Evolutionary conservation across 2,797 vertebrate genomes (phyloP).

Genomic region (Ptychadena robeensis): DNA sequence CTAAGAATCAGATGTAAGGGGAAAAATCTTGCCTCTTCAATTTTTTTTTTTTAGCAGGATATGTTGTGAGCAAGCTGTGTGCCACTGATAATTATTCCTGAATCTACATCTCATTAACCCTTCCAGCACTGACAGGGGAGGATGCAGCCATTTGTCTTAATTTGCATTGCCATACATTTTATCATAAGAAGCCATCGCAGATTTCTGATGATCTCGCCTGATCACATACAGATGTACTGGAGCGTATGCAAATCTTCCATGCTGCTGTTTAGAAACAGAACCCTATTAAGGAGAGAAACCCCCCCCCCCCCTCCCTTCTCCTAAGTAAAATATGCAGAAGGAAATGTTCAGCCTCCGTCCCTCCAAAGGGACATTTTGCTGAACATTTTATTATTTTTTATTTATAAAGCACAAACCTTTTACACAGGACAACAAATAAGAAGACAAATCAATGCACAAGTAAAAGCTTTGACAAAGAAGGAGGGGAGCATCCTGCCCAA

Average conservation of each 20-base stretch:
- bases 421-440: too few relatives aligned
- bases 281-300: slow-evolving; percentile 24
- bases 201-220: slow-evolving; percentile 38
- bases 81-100: slow-evolving; percentile 53
- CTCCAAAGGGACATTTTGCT: too few relatives aligned
- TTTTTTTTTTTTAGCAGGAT: slow-evolving; percentile 23
- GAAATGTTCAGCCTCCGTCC: slow-evolving; percentile 25
- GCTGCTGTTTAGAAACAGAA: slow-evolving; percentile 55
- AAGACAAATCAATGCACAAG: too few relatives aligned
- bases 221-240: slow-evolving; percentile 59
- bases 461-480: too few relatives aligned
- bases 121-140: slow-evolving; percentile 22
- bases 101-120: slow-evolving; percentile 55
- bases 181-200: slow-evolving; percentile 51
- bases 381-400: too few relatives aligned
- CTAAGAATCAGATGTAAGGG: not conserved
- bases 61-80: slow-evolving; percentile 9
- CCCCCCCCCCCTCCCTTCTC: not conserved
- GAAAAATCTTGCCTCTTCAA: not conserved
- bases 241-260: slow-evolving; percentile 37
- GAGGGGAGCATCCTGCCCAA: too few relatives aligned
- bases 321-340: slow-evolving; percentile 53
- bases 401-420: too few relatives aligned
- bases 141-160: slow-evolving; percentile 45
- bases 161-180: slow-evolving; percentile 46